Evolutionary conservation across 2,888 invertebrate species (phyloP), one percentile per base, ranked within the genome.

Genomic region (Eupithecia pulchellata): DNA sequence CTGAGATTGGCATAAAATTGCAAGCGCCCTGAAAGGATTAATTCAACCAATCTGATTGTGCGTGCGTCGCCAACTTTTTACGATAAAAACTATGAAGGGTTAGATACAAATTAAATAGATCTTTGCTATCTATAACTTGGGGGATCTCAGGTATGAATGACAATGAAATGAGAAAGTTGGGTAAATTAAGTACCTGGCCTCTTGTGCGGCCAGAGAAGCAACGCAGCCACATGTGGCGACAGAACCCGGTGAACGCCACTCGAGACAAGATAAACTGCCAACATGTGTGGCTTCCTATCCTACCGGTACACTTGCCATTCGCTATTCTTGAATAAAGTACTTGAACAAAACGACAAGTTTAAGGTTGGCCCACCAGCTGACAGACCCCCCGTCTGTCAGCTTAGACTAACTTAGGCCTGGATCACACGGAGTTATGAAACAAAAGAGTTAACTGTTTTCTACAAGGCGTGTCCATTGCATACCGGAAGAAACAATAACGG

Each of bases 151-250:
- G 75, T 25, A 32, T 14, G 34, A 81, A 39, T 64, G n/a, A 52
- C 52, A 84, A 75, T 77, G 79, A 2, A 82, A 80, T 81, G 79
- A 82, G 83, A 88, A 86, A 83, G 81, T 84, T 83, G 80, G 84
- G 89, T 87, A 89, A 88, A 85, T 81, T 78, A 74, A 86, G 86
- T 90, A 90, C 91, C 90, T 91, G 90, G 84, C 84, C 89, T 89
- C 88, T 87, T 86, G 90, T 86, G 85, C 83, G 80, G 83, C 83
- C 81, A 82, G 82, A 47, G 66, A 67, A 64, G 69, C 58, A 52
- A 74, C 72, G 75, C 75, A 82, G 78, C 85, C 90, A 91, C 89
- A 90, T 90, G 91, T 85, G 82, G 61, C 71, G 47, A 73, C 68
- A 77, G 84, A 34, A 32, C 47, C 84, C 87, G 85, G 86, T 84